Conservation (phyloP, 2,888 invertebrate species). For the Meteorus cinctellus region DNA sequence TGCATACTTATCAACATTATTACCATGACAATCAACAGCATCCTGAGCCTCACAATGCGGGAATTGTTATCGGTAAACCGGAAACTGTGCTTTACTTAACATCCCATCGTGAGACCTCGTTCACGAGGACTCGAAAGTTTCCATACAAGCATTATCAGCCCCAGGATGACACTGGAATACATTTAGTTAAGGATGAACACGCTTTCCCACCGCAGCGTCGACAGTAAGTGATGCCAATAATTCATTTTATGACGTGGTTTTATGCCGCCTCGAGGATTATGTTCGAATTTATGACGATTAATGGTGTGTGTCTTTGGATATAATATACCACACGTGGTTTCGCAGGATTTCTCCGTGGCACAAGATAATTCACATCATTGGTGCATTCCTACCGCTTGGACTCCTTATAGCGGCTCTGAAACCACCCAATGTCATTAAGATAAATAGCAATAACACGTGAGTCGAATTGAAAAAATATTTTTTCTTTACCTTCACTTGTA, state of each 20-base stretch:
- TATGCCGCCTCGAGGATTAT: conserved; percentile 26
- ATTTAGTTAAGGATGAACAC: conserved; percentile 46
- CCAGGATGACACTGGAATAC: conserved; percentile 40
- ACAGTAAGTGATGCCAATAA: conserved; percentile 43
- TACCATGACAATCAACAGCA: conserved; percentile 31
- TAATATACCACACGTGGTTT: conserved; percentile 36
- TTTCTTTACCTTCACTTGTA: neutral
- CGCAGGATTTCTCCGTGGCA: conserved; percentile 76
- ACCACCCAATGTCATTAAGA: conserved; percentile 78
- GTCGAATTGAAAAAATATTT: conserved; percentile 42
- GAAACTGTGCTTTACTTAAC: conserved; percentile 54
- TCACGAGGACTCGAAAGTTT: conserved; percentile 57
- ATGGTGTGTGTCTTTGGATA: conserved; percentile 23
- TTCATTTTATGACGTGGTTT: conserved; percentile 31
- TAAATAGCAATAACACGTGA: conserved; percentile 71
- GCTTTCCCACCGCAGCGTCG: conserved; percentile 41
- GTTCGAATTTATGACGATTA: conserved; percentile 37
- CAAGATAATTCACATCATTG: conserved; percentile 79
- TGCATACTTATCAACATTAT: conserved; percentile 37
- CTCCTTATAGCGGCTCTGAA: conserved; percentile 82
- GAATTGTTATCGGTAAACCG: conserved; percentile 50
- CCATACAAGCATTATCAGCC: conserved; percentile 62
- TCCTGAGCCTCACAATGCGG: neutral
- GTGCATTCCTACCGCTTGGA: conserved; percentile 82
- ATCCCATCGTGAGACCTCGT: conserved; percentile 51